Evolutionary conservation across 2,113 vertebrate genomes (phyloP).

Genomic region (Catharus bicknelli): DNA sequence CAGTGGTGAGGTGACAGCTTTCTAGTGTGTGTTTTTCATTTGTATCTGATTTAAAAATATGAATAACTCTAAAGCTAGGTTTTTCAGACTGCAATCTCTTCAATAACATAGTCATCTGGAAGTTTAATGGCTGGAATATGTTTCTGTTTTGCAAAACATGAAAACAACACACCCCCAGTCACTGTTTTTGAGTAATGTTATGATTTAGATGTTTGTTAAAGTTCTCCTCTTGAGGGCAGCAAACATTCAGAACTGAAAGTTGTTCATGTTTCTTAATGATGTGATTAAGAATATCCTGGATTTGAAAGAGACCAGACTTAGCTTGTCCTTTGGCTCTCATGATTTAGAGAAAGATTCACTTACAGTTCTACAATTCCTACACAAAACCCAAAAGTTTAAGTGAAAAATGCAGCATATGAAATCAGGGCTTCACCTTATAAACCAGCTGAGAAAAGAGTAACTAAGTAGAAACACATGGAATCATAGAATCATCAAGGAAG

Average conservation of each 20-base stretch:
- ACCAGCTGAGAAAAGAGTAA: neutral
- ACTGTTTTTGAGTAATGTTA: neutral
- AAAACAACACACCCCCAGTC: neutral
- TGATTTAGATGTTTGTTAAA: neutral
- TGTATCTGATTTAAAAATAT: neutral
- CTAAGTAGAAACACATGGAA: neutral
- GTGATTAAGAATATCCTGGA: neutral
- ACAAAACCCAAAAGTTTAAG: neutral
- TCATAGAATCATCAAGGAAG: neutral
- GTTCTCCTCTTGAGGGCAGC: constrained; percentile 69
- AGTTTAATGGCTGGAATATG: neutral
- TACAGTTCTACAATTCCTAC: neutral
- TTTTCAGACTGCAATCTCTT: neutral
- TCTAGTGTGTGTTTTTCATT: neutral
- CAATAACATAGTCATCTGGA: neutral
- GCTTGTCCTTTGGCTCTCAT: neutral
- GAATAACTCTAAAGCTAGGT: neutral
- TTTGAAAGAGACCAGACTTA: neutral
- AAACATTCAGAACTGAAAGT: constrained; percentile 20
- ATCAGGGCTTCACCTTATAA: neutral
- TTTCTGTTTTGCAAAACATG: neutral
- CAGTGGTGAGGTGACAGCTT: neutral
- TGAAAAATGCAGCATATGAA: neutral
- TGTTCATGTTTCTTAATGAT: neutral
- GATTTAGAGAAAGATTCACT: neutral